Percentiles rank a stretch among this genome's conserved stretches.
phyloP scores from a whole-genome alignment of 2,113 vertebrate genomes.

The Lepisosteus osseus region DNA sequence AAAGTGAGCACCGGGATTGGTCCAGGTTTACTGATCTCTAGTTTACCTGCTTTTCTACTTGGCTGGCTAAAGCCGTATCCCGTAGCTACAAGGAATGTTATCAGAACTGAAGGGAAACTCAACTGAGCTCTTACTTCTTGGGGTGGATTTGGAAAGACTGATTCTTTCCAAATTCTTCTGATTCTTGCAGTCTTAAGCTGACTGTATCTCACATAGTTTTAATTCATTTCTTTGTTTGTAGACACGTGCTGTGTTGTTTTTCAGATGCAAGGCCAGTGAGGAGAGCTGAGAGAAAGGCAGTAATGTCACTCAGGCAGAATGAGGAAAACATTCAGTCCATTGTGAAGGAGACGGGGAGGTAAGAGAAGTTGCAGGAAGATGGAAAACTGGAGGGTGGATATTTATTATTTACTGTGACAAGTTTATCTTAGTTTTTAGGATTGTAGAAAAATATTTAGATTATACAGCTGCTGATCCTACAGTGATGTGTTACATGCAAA shows the following conservation, averaged over 20 bases:
- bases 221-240: background rate
- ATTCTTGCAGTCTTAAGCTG: too few species aligned
- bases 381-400: too few species aligned
- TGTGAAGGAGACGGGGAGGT: background rate
- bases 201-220: background rate
- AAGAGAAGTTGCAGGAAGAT: background rate
- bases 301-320: background rate
- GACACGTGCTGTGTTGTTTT: background rate
- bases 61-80: conserved; percentile 15
- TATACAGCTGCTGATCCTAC: too few species aligned
- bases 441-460: too few species aligned
- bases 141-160: too few species aligned
- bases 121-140: too few species aligned
- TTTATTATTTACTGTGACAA: too few species aligned
- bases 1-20: too few species aligned
- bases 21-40: background rate
- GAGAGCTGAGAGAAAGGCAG: conserved; percentile 12
- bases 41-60: conserved; percentile 4
- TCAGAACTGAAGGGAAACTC: background rate
- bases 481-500: too few species aligned
- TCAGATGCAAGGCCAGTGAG: conserved; percentile 20
- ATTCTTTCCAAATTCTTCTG: too few species aligned
- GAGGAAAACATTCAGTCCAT: background rate
- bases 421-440: too few species aligned
- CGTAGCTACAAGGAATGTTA: conserved; percentile 23